Evolutionary conservation across 2,797 vertebrate genomes (phyloP), one percentile per base, ranked within the genome.

Genomic region (Enteromius anoplus): DNA sequence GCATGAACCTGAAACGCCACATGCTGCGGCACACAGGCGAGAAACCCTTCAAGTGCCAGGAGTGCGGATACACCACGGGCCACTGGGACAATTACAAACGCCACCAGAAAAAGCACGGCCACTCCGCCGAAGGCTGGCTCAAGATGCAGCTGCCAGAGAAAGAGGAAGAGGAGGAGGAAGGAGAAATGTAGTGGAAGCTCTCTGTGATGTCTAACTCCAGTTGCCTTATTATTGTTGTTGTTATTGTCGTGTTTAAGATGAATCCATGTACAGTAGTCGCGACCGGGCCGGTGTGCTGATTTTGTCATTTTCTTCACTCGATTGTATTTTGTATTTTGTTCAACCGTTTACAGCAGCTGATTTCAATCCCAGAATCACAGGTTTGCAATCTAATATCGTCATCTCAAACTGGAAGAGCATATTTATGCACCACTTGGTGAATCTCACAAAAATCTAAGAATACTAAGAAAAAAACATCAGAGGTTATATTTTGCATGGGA

Each of bases 71-170:
- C 89, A 98, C 97, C 89, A 99, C 98, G 0, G 97, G 97, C 42
- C 97, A 98, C 93, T 98, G 97, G 98, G 98, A 99, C 95, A 99
- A 99, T 93, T 99, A 99, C 93, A 99, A 99, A 87, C 95, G 97
- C n/a, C 98, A 98, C 93, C 97, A 99, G 93, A 96, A 97, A 92
- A 97, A 98, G 81, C 97, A 98, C 0, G 95, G 96, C 45, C 96
- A 97, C 87, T 87, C 95, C 1, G 92, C 94, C 0, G 93, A 94
- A 86, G 94, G 90, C 91, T 97, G 96, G 94, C 93, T 94, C 60
- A 95, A 94, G 49, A 92, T 93, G 0, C 91, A 87, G 81, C 82
- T 88, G 85, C 85, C 90, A 66, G 42, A 79, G 86, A 86, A 91
- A 90, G 92, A 87, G 53, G 71, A 86, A 3, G 90, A 89, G 75